Conservation (phyloP, 2,888 invertebrate genomes). For the Blera fallax region DNA sequence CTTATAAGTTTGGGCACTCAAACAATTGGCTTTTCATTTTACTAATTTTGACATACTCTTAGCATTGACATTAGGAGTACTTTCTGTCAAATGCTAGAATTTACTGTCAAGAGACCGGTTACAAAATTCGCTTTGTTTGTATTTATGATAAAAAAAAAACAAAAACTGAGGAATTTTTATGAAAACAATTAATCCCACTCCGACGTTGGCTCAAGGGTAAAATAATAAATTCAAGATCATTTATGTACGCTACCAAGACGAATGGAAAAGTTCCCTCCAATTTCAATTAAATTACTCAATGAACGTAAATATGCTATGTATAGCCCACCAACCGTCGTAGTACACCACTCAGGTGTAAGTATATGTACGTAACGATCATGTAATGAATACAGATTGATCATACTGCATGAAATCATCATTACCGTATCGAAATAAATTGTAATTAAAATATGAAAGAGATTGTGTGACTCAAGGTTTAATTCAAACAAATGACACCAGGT, state of each 20-base stretch:
- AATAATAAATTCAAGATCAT: conserved; percentile 7
- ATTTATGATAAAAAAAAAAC: not conserved
- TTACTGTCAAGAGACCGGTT: not conserved
- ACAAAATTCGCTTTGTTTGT: not conserved
- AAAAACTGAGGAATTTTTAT: not conserved
- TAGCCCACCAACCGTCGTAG: not conserved
- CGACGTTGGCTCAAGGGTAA: not conserved
- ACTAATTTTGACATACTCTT: too few relatives aligned
- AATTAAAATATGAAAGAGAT: conserved; percentile 7
- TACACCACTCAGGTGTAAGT: not conserved
- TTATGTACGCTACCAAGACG: not conserved
- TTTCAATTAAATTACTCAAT: conserved; percentile 29
- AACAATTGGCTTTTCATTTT: too few relatives aligned
- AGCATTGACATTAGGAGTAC: too few relatives aligned
- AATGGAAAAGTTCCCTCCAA: conserved; percentile 10
- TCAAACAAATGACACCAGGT: not conserved
- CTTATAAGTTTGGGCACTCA: too few relatives aligned
- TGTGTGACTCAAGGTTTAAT: not conserved
- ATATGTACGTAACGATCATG: conserved; percentile 13
- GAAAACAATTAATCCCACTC: not conserved
- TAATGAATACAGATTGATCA: conserved; percentile 41
- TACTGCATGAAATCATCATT: conserved; percentile 22
- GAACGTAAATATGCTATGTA: conserved; percentile 42
- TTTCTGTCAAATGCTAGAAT: too few relatives aligned
- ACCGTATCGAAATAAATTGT: not conserved